Conservation (phyloP, 2,113 vertebrate genomes). For the Hiodon tergisus region DNA sequence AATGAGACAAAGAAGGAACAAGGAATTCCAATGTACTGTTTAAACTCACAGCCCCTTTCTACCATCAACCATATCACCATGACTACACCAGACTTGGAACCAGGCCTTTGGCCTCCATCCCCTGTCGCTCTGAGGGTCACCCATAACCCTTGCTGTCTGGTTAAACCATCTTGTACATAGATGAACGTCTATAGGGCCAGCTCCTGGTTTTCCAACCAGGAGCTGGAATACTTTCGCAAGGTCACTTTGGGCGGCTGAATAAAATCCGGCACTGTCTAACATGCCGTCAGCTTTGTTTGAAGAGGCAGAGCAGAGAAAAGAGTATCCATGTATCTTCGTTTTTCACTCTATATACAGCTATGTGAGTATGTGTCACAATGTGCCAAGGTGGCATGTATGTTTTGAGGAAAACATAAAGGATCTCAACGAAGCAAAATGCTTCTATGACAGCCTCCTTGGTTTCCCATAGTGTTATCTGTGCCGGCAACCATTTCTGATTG, state of each 20-base stretch:
- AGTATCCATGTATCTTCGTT: too few species aligned
- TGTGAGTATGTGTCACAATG: slow-evolving; percentile 14
- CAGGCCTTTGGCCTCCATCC: slow-evolving; percentile 58
- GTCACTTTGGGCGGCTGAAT: slow-evolving; percentile 29
- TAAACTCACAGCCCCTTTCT: slow-evolving; percentile 33
- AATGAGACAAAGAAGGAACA: slow-evolving; percentile 7
- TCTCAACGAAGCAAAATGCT: not conserved
- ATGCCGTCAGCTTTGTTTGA: slow-evolving; percentile 36
- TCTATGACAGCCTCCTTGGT: not conserved
- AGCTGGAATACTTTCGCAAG: slow-evolving; percentile 27
- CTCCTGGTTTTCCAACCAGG: slow-evolving; percentile 39
- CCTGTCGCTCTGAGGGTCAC: slow-evolving; percentile 42
- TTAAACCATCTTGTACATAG: slow-evolving; percentile 43
- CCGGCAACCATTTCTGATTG: slow-evolving; percentile 1
- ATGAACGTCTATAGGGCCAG: slow-evolving; percentile 63
- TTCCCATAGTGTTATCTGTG: slow-evolving; percentile 18
- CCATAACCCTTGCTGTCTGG: slow-evolving; percentile 53
- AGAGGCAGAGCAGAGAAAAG: slow-evolving; percentile 35
- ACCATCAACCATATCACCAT: slow-evolving; percentile 49
- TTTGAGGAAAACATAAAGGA: slow-evolving; percentile 7
- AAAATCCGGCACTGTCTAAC: slow-evolving; percentile 5
- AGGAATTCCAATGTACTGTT: slow-evolving; percentile 32
- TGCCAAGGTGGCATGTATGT: slow-evolving; percentile 1
- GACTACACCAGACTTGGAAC: slow-evolving; percentile 55
- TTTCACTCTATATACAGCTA: not conserved